Percentiles rank a stretch among this genome's conserved stretches.
phyloP scores from a whole-genome alignment of 92 coral and sea anemone genomes.

The Plumapathes pennacea region DNA sequence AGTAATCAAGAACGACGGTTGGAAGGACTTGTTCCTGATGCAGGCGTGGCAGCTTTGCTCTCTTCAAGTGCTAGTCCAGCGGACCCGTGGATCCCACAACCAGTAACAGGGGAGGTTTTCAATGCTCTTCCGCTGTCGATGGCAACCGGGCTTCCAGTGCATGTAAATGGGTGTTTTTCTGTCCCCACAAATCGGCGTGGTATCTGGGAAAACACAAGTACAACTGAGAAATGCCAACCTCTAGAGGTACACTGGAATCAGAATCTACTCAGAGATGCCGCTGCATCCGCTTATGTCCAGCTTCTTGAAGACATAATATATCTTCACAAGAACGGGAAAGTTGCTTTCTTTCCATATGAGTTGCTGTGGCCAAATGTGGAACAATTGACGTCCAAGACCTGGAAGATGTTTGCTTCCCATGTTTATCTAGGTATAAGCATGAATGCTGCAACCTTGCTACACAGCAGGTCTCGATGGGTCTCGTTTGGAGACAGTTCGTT shows the following conservation, averaged over 20 bases:
- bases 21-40: slow-evolving; percentile 84
- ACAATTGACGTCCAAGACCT: slow-evolving; percentile 67
- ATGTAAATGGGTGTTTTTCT: slow-evolving; percentile 90
- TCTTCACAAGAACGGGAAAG: slow-evolving; percentile 60
- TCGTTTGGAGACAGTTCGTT: slow-evolving; percentile 59
- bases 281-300: slow-evolving; percentile 77
- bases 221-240: slow-evolving; percentile 49
- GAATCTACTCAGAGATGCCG: slow-evolving; percentile 85
- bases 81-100: slow-evolving; percentile 52
- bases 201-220: slow-evolving; percentile 88
- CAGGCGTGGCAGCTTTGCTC: slow-evolving; percentile 79
- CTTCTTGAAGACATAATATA: slow-evolving; percentile 66
- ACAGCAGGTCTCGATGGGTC: slow-evolving; percentile 74
- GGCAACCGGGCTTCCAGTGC: slow-evolving; percentile 90
- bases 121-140: slow-evolving; percentile 80
- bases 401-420: slow-evolving; percentile 71
- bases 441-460: slow-evolving; percentile 60
- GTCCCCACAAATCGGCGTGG: slow-evolving; percentile 88
- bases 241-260: slow-evolving; percentile 94
- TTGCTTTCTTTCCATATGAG: slow-evolving; percentile 53
- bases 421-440: slow-evolving; percentile 63
- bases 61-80: slow-evolving; percentile 17
- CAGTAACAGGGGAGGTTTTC: slow-evolving; percentile 81
- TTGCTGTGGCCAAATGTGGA: slow-evolving; percentile 82
- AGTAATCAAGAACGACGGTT: slow-evolving; percentile 74